phyloP scores from a whole-genome alignment of 2,113 vertebrate genomes.

The Stigmatopora argus region DNA sequence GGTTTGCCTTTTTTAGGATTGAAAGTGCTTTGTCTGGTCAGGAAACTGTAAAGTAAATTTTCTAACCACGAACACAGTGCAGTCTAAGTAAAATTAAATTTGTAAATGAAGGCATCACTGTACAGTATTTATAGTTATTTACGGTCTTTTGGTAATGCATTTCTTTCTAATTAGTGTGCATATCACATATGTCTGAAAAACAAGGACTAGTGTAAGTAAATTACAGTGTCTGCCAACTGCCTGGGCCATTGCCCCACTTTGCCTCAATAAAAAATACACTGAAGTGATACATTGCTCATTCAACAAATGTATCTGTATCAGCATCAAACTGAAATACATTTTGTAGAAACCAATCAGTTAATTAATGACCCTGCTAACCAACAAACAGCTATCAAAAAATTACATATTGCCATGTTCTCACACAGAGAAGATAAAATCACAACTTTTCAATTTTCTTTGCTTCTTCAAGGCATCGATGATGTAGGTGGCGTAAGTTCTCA shows the following conservation, averaged over 20 bases:
- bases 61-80: too few relatives aligned
- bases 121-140: too few relatives aligned
- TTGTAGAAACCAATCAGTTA: neutral
- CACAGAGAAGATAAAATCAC: neutral
- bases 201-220: too few relatives aligned
- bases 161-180: too few relatives aligned
- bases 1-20: too few relatives aligned
- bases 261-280: neutral
- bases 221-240: too few relatives aligned
- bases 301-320: neutral
- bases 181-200: too few relatives aligned
- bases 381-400: neutral
- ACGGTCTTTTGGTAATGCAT: too few relatives aligned
- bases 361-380: neutral
- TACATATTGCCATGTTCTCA: neutral
- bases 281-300: neutral
- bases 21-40: too few relatives aligned
- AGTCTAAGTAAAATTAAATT: too few relatives aligned
- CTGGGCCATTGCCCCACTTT: neutral
- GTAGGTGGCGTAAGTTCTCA: conserved; percentile 19
- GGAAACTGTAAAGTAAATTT: too few relatives aligned
- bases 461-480: conserved; percentile 12
- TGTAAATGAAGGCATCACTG: too few relatives aligned
- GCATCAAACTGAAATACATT: neutral
- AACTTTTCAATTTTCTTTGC: neutral